These are phyloP conservation scores for Tenthredo mesomela DNA, from an alignment of 2,888 invertebrate species.

Conservation along the genomic window DNA sequence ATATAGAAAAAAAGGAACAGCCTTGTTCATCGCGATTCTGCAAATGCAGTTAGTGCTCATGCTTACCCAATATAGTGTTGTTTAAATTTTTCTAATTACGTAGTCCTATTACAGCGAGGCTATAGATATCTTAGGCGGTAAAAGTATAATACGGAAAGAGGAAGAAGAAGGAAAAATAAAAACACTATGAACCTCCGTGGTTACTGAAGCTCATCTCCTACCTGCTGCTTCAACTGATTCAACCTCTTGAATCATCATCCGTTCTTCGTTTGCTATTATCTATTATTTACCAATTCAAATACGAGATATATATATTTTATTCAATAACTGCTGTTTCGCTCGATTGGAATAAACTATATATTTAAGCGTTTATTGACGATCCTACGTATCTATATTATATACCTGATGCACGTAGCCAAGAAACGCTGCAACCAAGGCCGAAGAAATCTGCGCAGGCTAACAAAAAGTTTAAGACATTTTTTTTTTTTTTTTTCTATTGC, in stretches of 20 bases:
- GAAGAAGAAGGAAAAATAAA: neutral
- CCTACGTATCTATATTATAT: neutral
- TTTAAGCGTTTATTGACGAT: neutral
- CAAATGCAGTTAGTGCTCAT: neutral
- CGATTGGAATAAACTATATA: neutral
- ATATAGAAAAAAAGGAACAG: neutral
- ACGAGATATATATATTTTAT: neutral
- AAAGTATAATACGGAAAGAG: neutral
- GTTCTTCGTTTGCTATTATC: neutral
- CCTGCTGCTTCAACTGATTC: neutral
- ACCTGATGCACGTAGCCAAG: neutral
- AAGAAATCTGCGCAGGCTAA: neutral
- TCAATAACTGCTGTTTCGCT: neutral
- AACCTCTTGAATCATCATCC: neutral
- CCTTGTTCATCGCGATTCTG: neutral
- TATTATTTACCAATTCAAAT: neutral
- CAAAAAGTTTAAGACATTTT: slow-evolving; percentile 20
- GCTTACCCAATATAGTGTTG: neutral
- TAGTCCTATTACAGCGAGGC: neutral
- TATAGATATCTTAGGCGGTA: neutral
- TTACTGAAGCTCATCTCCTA: slow-evolving; percentile 32
- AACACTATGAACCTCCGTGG: slow-evolving; percentile 10
- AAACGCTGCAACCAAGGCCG: neutral
- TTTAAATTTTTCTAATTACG: neutral
- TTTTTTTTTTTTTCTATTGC: neutral